Evolutionary conservation across 2,797 vertebrate genomes (phyloP).

Genomic region (Nothura maculosa): DNA sequence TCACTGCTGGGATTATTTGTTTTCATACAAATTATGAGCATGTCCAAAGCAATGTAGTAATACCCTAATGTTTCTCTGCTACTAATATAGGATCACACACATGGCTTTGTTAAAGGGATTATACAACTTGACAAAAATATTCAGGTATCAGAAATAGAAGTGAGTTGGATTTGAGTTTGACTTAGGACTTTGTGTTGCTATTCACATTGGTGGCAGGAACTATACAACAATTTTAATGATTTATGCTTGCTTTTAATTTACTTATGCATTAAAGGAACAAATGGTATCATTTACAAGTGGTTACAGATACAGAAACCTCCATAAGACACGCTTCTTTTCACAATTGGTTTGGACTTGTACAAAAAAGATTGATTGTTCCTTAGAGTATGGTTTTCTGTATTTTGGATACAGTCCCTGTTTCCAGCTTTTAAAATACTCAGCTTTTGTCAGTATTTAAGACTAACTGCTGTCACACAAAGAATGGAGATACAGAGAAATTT

Average conservation of each 20-base stretch:
- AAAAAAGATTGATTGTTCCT: background rate
- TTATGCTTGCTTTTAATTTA: background rate
- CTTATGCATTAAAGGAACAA: background rate
- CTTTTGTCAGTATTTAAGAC: background rate
- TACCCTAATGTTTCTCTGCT: conserved; percentile 8
- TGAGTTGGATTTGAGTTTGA: background rate
- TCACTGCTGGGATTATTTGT: conserved; percentile 1
- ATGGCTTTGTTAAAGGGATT: conserved; percentile 35
- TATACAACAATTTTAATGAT: background rate
- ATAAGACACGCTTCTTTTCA: background rate
- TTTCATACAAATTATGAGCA: conserved; percentile 40
- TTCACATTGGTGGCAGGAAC: background rate
- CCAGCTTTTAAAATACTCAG: background rate
- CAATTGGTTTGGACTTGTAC: background rate
- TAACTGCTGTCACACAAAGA: background rate
- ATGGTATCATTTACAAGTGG: background rate
- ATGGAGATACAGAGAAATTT: background rate
- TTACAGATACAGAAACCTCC: background rate
- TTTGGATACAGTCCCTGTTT: background rate
- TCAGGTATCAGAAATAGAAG: conserved; percentile 23
- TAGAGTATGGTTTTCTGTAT: background rate
- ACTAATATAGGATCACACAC: conserved; percentile 25
- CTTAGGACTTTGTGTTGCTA: background rate
- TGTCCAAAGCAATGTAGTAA: conserved; percentile 22
- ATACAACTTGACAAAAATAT: conserved; percentile 46